phyloP scores from a whole-genome alignment of 2,113 vertebrate genomes.

The Meles meles region DNA sequence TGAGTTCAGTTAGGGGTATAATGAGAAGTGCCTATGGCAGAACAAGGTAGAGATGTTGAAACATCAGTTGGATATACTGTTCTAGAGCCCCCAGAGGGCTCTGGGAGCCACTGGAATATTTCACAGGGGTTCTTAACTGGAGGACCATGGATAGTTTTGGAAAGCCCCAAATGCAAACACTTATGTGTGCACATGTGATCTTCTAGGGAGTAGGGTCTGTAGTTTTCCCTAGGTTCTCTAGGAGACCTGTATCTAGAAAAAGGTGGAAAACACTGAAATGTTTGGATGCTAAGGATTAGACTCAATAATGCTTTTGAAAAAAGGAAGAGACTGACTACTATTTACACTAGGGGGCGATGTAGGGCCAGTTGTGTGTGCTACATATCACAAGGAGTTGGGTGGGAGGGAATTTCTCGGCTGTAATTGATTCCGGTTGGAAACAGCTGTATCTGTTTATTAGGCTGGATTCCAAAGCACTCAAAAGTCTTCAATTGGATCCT shows the following conservation, averaged over 20 bases:
- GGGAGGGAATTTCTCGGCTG: not conserved
- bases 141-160: not conserved
- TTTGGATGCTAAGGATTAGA: not conserved
- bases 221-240: not conserved
- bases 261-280: not conserved
- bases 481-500: slow-evolving; percentile 13
- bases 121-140: not conserved
- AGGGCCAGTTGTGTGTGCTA: not conserved
- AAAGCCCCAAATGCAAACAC: not conserved
- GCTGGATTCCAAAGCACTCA: slow-evolving; percentile 8
- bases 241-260: not conserved
- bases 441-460: slow-evolving; percentile 8
- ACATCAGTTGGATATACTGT: not conserved
- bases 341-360: slow-evolving; percentile 25
- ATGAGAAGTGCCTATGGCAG: not conserved
- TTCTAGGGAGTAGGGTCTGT: not conserved
- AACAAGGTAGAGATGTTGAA: not conserved
- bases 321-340: not conserved
- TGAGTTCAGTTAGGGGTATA: not conserved
- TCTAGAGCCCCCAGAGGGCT: not conserved
- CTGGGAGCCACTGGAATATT: not conserved
- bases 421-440: not conserved
- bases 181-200: not conserved
- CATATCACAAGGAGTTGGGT: not conserved
- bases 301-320: not conserved